phyloP scores from a whole-genome alignment of 2,113 vertebrate genomes.

The Dipodomys stephensi region DNA sequence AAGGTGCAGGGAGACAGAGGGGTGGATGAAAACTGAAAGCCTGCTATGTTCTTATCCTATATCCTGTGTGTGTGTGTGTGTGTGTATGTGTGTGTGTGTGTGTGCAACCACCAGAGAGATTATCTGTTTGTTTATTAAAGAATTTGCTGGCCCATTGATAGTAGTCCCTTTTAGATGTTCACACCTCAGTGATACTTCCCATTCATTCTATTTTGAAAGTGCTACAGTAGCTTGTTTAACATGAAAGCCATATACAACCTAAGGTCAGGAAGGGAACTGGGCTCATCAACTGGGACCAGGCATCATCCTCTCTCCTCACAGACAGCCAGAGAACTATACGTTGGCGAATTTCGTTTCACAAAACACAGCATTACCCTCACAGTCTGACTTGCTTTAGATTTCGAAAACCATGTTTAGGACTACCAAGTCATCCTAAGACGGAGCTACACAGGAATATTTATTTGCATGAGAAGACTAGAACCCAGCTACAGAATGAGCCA shows the following conservation, averaged over 20 bases:
- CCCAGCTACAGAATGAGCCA: conserved; percentile 68
- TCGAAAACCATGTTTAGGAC: conserved; percentile 66
- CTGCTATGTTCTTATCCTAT: background rate
- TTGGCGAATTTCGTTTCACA: conserved; percentile 61
- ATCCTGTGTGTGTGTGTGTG: background rate
- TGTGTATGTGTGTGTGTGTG: background rate
- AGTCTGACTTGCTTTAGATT: conserved; percentile 77
- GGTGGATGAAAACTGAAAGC: background rate
- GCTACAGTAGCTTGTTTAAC: conserved; percentile 52
- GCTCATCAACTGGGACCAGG: conserved; percentile 61
- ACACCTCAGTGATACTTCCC: conserved; percentile 19
- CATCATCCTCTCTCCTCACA: conserved; percentile 67
- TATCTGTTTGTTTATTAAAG: background rate
- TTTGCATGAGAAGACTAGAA: conserved; percentile 72
- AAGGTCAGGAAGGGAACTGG: conserved; percentile 68
- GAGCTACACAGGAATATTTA: conserved; percentile 63
- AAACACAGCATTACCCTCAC: conserved; percentile 56
- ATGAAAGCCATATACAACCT: conserved; percentile 58
- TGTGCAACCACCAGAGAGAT: background rate
- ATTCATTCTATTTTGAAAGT: conserved; percentile 6
- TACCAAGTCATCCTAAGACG: conserved; percentile 56
- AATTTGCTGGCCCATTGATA: background rate
- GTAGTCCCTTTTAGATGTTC: background rate
- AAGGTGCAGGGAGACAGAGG: background rate
- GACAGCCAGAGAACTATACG: conserved; percentile 52